phyloP scores from a whole-genome alignment of 2,888 invertebrate genomes.

The Mythimna albipuncta region DNA sequence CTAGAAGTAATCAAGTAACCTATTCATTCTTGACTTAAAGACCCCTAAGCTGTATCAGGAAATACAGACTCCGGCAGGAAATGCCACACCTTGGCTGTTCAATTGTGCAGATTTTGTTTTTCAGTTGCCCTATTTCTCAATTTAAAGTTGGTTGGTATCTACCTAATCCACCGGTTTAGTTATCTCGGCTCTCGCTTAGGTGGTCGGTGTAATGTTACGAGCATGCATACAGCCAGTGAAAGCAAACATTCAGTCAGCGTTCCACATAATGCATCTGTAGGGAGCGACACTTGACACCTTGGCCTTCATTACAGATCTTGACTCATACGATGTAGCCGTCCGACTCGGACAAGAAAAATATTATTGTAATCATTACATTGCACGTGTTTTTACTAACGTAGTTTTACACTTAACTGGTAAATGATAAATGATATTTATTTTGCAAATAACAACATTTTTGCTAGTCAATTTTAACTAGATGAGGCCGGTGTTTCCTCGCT shows the following conservation, averaged over 20 bases:
- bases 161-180: slow-evolving; percentile 50
- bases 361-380: slow-evolving; percentile 44
- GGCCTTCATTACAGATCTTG: slow-evolving; percentile 76
- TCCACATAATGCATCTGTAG: slow-evolving; percentile 84
- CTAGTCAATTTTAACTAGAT: no score
- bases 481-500: no score
- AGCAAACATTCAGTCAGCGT: slow-evolving; percentile 85
- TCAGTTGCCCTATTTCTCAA: slow-evolving; percentile 3
- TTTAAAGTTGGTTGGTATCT: slow-evolving; percentile 26
- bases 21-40: no score
- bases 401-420: slow-evolving; percentile 3
- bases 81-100: no score
- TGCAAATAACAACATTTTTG: no score
- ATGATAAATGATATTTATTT: no score
- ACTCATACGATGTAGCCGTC: slow-evolving; percentile 56
- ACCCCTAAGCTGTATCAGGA: no score
- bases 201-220: slow-evolving; percentile 84
- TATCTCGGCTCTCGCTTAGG: slow-evolving; percentile 70
- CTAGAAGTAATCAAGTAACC: no score
- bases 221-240: slow-evolving; percentile 84
- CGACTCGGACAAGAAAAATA: slow-evolving; percentile 51
- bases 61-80: no score
- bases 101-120: background rate
- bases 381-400: slow-evolving; percentile 18
- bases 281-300: slow-evolving; percentile 85